Evolutionary conservation across 1,140 invertebrate species (phyloP).

Genomic region (Melitaea cinxia): DNA sequence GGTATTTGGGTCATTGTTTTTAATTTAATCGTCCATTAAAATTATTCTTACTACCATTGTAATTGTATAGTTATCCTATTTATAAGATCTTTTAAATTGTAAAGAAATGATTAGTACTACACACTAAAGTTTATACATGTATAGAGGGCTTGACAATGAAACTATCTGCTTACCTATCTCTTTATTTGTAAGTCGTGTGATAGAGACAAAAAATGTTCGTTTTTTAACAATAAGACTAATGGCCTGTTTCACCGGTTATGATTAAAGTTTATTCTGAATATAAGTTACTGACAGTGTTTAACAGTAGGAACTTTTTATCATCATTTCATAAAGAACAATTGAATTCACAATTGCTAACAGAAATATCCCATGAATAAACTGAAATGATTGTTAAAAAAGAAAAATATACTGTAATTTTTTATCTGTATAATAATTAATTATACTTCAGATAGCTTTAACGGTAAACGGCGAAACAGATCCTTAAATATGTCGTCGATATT

Average conservation of each 20-base stretch:
- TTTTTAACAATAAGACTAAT: constrained; percentile 1
- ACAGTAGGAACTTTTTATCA: too few relatives aligned
- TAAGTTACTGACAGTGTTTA: too few relatives aligned
- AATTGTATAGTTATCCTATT: constrained; percentile 24
- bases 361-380: too few relatives aligned
- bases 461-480: too few relatives aligned
- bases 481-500: not conserved
- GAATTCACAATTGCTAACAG: too few relatives aligned
- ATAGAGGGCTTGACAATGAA: constrained; percentile 1
- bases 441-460: too few relatives aligned
- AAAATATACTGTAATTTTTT: too few relatives aligned
- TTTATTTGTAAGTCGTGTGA: not conserved
- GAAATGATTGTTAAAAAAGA: too few relatives aligned
- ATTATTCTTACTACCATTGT: not conserved
- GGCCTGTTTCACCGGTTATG: too few relatives aligned
- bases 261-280: too few relatives aligned
- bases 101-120: constrained; percentile 19
- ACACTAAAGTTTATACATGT: constrained; percentile 15
- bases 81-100: constrained; percentile 28
- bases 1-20: constrained; percentile 11
- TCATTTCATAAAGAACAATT: too few relatives aligned
- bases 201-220: not conserved
- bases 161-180: not conserved
- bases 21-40: constrained; percentile 27
- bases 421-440: too few relatives aligned